Evolutionary conservation across 1,140 invertebrate species (phyloP), one percentile per base, ranked within the genome.

Genomic region (Ceratina calcarata): DNA sequence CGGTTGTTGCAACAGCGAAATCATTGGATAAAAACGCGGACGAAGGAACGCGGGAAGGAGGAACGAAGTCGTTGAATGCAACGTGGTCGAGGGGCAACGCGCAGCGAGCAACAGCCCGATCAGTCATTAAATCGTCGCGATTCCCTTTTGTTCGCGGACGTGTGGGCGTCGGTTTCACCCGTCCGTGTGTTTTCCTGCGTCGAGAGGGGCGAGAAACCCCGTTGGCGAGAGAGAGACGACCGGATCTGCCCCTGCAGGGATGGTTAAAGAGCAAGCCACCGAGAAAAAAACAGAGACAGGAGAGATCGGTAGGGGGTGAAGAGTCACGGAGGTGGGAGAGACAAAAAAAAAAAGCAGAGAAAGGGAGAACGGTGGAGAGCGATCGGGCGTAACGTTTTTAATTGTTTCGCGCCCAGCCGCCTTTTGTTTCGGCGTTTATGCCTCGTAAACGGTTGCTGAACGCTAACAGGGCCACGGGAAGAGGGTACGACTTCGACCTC

Each of bases 331-430:
- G 27, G 27, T 32, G 53, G 68, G 53, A 15, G 37, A 24, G 18
- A 62, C 32, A 76, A 76, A 78, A 74, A 64, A 65, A 75, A 53
- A 75, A 60, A 45, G 81, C 12, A 62, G 60, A 57, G 72, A 86
- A 82, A 83, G 85, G 85, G 86, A 84, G 84, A 86, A 87, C 86
- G 89, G 76, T 87, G 81, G 85, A 87, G 84, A 90, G 92, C 91
- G 91, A 92, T 92, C 89, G 90, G 91, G 92, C 92, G 91, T 91
- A 92, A 93, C 91, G 92, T 93, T 93, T 93, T 93, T 93, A 93
- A 93, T 93, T 92, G 91, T 93, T 93, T 92, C 91, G 88, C 89
- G 87, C 91, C 88, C 89, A 90, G 90, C 86, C 90, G 86, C 84
- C 91, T 91, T 92, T 92, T 92, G 92, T 93, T 93, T 91, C 88